A percentile compares a stretch with the other conserved stretches of the same genome.
phyloP scores from a whole-genome alignment of 2,888 invertebrate species.

The Sinopyrophorus schimmeli region DNA sequence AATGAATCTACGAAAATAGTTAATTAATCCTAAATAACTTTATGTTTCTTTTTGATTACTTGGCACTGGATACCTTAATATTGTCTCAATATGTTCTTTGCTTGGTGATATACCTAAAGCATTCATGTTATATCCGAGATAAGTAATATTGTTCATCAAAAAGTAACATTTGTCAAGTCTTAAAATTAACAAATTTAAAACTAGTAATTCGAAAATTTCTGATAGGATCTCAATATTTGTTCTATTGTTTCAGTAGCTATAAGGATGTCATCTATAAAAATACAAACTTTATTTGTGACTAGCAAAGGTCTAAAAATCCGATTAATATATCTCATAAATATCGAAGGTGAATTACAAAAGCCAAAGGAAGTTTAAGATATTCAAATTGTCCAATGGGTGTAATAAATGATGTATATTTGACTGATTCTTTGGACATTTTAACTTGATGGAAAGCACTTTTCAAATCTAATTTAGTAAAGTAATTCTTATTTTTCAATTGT shows the following conservation, averaged over 20 bases:
- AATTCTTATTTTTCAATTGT: slow-evolving; percentile 35
- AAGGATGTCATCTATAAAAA: slow-evolving; percentile 34
- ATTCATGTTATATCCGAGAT: slow-evolving; percentile 37
- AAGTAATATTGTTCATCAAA: slow-evolving; percentile 30
- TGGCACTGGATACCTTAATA: slow-evolving; percentile 37
- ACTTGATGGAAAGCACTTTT: slow-evolving; percentile 43
- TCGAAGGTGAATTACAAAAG: slow-evolving; percentile 2
- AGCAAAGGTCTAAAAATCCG: slow-evolving; percentile 4
- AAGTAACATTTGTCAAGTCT: slow-evolving; percentile 35
- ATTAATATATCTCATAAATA: slow-evolving; percentile 10
- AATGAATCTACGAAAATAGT: slow-evolving; percentile 42
- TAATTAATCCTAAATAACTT: slow-evolving; percentile 40
- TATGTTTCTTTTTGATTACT: slow-evolving; percentile 33
- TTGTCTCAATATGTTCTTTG: slow-evolving; percentile 31
- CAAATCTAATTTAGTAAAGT: slow-evolving; percentile 42
- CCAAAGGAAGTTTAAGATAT: slow-evolving; percentile 39
- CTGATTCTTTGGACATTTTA: slow-evolving; percentile 35
- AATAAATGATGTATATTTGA: slow-evolving; percentile 43
- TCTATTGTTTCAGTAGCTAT: slow-evolving; percentile 25
- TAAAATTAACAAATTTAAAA: slow-evolving; percentile 6
- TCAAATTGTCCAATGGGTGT: slow-evolving; percentile 42
- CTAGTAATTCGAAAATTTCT: slow-evolving; percentile 1
- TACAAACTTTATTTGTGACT: slow-evolving; percentile 2
- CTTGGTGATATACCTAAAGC: slow-evolving; percentile 33
- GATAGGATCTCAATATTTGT: too few species aligned